Evolutionary conservation across 2,113 vertebrate species (phyloP), one percentile per base, ranked within the genome.

Genomic region (Coreoperca whiteheadi): DNA sequence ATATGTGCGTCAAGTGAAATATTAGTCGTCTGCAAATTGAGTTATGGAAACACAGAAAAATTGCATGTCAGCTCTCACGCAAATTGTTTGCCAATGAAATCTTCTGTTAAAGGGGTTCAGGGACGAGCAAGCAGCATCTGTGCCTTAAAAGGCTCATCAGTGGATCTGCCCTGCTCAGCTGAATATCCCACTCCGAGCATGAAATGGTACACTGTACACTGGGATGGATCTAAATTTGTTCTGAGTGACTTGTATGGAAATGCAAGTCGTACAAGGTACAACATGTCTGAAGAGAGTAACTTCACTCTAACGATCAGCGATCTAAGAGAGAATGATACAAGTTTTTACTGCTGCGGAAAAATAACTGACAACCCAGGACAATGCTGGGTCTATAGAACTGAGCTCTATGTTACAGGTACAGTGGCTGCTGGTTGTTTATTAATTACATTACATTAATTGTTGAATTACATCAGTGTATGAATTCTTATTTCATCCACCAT

Each of bases 251-350:
- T 67, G 0, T 11, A 25, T 32, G 18, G 3, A 18, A 11, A 56
- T 46, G 61, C 25, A 56, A 23, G 14, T 43, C 25, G 0, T 9
- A 12, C 4, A 8, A 14, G 2, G 6, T 46, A 30, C 54, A 73
- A 73, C 54, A 60, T 5, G 25, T 59, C 39, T 15, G 71, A 7
- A 46, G 37, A 16, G 4, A 56, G 4, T 46, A 15, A 46, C 10
- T n/a, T n/a, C n/a, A 77, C 34, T 32, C 63, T 69, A 25, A 78
- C 23, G 0, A 75, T 89, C 51, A 71, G 16, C 0, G 46, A 84
- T 61, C 43, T 86, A 15, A 61, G 43, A 43, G 25, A 81, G 11
- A 86, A 28, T 6, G 77, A 89, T 75, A 16, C 9, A 59, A 46
- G 59, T 0, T 2, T 1, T 43, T 73, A 73, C 70, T 73, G 70